A percentile compares a stretch with the other conserved stretches of the same genome.
phyloP scores from a whole-genome alignment of 2,113 vertebrate genomes.

The Gobius niger region DNA sequence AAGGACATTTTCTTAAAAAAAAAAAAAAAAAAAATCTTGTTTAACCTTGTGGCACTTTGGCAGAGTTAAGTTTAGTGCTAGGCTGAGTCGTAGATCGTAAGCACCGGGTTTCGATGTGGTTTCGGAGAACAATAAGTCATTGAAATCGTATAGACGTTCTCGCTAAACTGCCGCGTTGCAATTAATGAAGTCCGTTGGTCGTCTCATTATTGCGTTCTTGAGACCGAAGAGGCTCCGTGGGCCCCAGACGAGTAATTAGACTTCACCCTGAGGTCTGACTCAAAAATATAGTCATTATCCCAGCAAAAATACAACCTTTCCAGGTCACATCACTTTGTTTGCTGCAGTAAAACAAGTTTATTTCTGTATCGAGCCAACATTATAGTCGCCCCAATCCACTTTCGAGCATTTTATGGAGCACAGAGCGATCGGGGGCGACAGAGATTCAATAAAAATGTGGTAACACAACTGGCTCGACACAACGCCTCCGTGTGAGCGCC shows the following conservation, averaged over 20 bases:
- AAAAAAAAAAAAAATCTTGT: slow-evolving; percentile 9
- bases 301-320: slow-evolving; percentile 93
- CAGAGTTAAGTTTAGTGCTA: not conserved
- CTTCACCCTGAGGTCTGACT: slow-evolving; percentile 67
- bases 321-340: slow-evolving; percentile 95
- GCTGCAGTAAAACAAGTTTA: slow-evolving; percentile 94
- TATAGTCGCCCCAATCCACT: slow-evolving; percentile 91
- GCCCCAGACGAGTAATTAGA: slow-evolving; percentile 75
- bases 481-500: slow-evolving; percentile 28
- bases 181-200: slow-evolving; percentile 63
- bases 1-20: slow-evolving; percentile 44
- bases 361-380: slow-evolving; percentile 91
- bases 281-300: slow-evolving; percentile 84
- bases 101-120: not conserved
- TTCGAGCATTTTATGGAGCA: slow-evolving; percentile 93
- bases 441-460: slow-evolving; percentile 88
- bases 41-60: slow-evolving; percentile 19
- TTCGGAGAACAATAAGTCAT: slow-evolving; percentile 4
- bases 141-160: slow-evolving; percentile 17
- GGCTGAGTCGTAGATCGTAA: not conserved
- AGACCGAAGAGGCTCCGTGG: slow-evolving; percentile 58
- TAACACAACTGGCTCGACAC: slow-evolving; percentile 54
- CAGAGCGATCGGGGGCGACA: slow-evolving; percentile 84
- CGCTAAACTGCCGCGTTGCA: slow-evolving; percentile 24
- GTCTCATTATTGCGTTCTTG: slow-evolving; percentile 56